These are phyloP conservation scores for Acleris literana DNA, from an alignment of 2,888 invertebrate species.

Conservation along the genomic window DNA sequence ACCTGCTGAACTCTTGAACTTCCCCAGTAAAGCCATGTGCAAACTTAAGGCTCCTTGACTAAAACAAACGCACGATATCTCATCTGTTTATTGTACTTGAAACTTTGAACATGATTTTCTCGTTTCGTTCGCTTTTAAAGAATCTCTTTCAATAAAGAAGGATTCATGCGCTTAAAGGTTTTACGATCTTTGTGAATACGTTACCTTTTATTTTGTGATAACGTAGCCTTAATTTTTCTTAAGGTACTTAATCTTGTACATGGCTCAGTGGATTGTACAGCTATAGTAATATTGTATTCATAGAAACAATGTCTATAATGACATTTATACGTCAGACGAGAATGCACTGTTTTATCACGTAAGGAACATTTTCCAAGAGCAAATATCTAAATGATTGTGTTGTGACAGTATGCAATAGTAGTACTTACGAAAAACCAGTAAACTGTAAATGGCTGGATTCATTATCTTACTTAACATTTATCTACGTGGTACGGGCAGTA, in stretches of 20 bases:
- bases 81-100: slow-evolving; percentile 53
- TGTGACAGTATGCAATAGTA: slow-evolving; percentile 37
- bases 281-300: slow-evolving; percentile 18
- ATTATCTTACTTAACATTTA: slow-evolving; percentile 11
- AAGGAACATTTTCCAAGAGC: slow-evolving; percentile 11
- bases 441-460: slow-evolving; percentile 25
- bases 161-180: slow-evolving; percentile 11
- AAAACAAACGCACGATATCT: slow-evolving; percentile 45
- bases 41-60: slow-evolving; percentile 53
- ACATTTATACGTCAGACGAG: slow-evolving; percentile 31
- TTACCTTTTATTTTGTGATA: background rate
- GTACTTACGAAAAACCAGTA: slow-evolving; percentile 16
- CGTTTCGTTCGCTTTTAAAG: slow-evolving; percentile 39
- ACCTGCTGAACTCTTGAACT: slow-evolving; percentile 73
- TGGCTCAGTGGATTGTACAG: slow-evolving; percentile 37
- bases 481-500: slow-evolving; percentile 10
- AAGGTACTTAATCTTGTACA: slow-evolving; percentile 36
- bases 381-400: slow-evolving; percentile 29
- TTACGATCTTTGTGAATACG: background rate
- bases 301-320: slow-evolving; percentile 30
- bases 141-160: slow-evolving; percentile 23
- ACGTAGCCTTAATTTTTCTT: background rate
- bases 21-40: slow-evolving; percentile 60
- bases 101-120: slow-evolving; percentile 50
- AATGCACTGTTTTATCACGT: slow-evolving; percentile 34